A percentile compares a stretch with the other conserved stretches of the same genome.
Conservation (phyloP, 1,140 invertebrate species). For the Lethrus apterus region DNA sequence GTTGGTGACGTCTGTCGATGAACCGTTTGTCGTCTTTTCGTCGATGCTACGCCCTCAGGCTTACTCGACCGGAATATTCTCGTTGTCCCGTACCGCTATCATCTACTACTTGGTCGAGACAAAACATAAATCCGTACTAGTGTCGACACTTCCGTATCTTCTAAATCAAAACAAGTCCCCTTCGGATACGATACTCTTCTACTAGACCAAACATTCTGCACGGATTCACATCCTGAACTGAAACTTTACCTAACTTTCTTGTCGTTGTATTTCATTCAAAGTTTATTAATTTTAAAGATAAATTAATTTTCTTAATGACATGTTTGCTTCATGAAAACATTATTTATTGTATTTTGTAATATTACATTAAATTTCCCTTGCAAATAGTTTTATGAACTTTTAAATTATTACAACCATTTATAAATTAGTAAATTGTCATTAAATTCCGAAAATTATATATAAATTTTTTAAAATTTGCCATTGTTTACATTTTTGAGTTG, state of each 20-base stretch:
- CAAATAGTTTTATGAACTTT: too few species aligned
- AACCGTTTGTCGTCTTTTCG: too few species aligned
- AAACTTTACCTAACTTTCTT: slow-evolving; percentile 24
- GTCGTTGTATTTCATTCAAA: background rate
- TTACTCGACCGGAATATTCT: slow-evolving; percentile 18
- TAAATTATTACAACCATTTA: too few species aligned
- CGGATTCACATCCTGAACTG: slow-evolving; percentile 15
- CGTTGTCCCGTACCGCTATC: slow-evolving; percentile 9
- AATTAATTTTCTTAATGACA: too few species aligned
- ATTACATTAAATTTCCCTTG: too few species aligned
- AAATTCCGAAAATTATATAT: too few species aligned
- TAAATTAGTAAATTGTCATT: too few species aligned
- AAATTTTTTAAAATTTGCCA: too few species aligned
- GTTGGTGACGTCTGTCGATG: slow-evolving; percentile 6
- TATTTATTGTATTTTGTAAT: too few species aligned
- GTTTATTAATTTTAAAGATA: too few species aligned
- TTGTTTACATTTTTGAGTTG: too few species aligned
- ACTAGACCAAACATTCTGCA: slow-evolving; percentile 23
- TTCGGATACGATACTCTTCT: slow-evolving; percentile 15
- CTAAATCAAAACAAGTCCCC: slow-evolving; percentile 23
- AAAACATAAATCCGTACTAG: slow-evolving; percentile 23
- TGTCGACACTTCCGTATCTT: slow-evolving; percentile 21
- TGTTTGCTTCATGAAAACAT: too few species aligned
- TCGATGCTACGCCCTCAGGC: slow-evolving; percentile 3
- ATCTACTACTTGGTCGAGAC: slow-evolving; percentile 17